Percentiles rank a stretch among this genome's conserved stretches.
These are phyloP conservation scores for Pocillopora meandrina DNA, from an alignment of 92 coral and sea anemone genomes.

Conservation along the genomic window DNA sequence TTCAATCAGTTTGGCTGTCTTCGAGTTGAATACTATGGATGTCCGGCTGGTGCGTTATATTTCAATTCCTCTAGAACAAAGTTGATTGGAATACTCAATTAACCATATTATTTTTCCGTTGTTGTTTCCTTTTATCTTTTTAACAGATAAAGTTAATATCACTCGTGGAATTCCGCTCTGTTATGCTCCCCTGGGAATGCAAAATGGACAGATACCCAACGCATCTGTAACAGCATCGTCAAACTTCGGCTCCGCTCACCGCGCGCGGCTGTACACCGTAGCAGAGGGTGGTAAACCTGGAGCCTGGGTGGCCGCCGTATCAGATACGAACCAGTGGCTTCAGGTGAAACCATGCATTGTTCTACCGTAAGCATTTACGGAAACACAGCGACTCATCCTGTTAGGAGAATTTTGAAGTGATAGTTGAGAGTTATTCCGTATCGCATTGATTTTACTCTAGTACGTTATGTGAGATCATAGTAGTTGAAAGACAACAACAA, in stretches of 20 bases:
- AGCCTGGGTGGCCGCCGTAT: conserved; percentile 54
- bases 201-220: conserved; percentile 58
- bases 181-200: conserved; percentile 55
- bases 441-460: too few species aligned
- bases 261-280: conserved; percentile 56
- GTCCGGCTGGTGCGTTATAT: conserved; percentile 38
- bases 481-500: too few species aligned
- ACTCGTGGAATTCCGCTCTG: conserved; percentile 13
- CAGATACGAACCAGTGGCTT: conserved; percentile 54
- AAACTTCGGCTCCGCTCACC: conserved; percentile 34
- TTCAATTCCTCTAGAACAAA: neutral
- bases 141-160: conserved; percentile 8
- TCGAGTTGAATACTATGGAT: conserved; percentile 63
- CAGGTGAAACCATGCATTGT: conserved; percentile 25
- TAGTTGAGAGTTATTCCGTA: too few species aligned
- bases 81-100: neutral
- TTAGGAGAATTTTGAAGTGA: too few species aligned
- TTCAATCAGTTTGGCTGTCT: conserved; percentile 31
- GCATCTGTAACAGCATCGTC: conserved; percentile 60
- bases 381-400: too few species aligned
- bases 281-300: conserved; percentile 59
- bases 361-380: neutral
- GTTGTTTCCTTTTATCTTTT: neutral
- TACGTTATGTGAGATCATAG: too few species aligned
- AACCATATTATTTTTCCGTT: neutral